Conservation (phyloP, 1,140 invertebrate species). For the Drosophila lini region DNA sequence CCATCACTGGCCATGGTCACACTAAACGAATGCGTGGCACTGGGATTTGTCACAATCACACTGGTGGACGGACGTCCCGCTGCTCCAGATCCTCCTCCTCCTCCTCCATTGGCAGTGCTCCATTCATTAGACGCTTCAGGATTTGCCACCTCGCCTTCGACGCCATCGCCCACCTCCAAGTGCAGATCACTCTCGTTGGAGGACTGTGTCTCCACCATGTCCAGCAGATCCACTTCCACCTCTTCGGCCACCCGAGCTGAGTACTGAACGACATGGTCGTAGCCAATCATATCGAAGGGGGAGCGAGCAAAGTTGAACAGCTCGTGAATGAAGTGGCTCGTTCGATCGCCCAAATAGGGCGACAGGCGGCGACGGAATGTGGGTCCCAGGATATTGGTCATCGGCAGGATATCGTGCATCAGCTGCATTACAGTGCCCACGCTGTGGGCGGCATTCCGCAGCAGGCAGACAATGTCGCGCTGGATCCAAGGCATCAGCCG, state of each 20-base stretch:
- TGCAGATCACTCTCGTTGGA: constrained; percentile 43
- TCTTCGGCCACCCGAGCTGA: constrained; percentile 69
- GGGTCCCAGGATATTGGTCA: constrained; percentile 89
- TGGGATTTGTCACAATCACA: constrained; percentile 75
- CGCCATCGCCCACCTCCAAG: constrained; percentile 32
- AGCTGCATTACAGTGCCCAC: constrained; percentile 88
- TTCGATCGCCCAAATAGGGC: constrained; percentile 86
- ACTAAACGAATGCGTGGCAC: constrained; percentile 71
- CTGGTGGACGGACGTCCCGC: constrained; percentile 59
- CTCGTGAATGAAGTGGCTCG: constrained; percentile 95
- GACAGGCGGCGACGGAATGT: constrained; percentile 88
- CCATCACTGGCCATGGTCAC: constrained; percentile 72
- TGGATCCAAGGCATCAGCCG: constrained; percentile 95
- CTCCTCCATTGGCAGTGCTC: constrained; percentile 11
- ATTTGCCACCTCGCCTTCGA: constrained; percentile 24
- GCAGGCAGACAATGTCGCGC: constrained; percentile 90
- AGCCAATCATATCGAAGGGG: constrained; percentile 92
- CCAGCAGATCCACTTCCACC: constrained; percentile 68
- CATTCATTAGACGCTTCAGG: constrained; percentile 39
- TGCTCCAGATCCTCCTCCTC: background rate
- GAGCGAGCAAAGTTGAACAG: constrained; percentile 93
- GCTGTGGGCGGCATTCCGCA: constrained; percentile 87
- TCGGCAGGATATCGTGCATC: constrained; percentile 89
- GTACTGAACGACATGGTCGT: constrained; percentile 87
- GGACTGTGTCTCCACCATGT: constrained; percentile 59